Conservation (phyloP, 1,140 invertebrate species). For the Dendroctonus valens region DNA sequence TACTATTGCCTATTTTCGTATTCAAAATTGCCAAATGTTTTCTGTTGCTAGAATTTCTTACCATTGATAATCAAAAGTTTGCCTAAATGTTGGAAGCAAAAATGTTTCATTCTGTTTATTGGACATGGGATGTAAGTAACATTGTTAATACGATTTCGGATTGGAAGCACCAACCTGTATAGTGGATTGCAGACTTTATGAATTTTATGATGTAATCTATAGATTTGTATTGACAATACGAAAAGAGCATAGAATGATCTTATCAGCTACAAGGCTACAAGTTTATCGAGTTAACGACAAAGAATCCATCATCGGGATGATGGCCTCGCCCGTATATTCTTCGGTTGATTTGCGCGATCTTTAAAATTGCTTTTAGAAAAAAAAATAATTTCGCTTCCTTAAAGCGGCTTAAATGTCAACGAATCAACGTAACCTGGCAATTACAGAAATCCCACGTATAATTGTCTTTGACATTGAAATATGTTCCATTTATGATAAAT, state of each 20-base stretch:
- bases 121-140: too few relatives aligned
- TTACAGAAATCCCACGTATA: constrained; percentile 14
- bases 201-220: too few relatives aligned
- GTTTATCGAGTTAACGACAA: neutral
- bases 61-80: too few relatives aligned
- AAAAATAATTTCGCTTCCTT: constrained; percentile 13
- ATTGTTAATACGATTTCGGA: too few relatives aligned
- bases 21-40: too few relatives aligned
- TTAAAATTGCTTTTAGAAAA: constrained; percentile 8
- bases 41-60: too few relatives aligned
- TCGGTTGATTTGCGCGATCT: constrained; percentile 13
- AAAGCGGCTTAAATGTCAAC: constrained; percentile 18
- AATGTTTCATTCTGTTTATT: too few relatives aligned
- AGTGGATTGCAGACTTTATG: too few relatives aligned
- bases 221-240: too few relatives aligned
- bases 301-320: constrained; percentile 1
- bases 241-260: neutral
- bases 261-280: neutral
- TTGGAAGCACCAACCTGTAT: too few relatives aligned
- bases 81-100: too few relatives aligned
- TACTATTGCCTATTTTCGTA: too few relatives aligned
- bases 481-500: constrained; percentile 7
- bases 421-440: constrained; percentile 16
- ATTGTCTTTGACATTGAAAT: constrained; percentile 20
- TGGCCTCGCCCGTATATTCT: constrained; percentile 6